Evolutionary conservation across 2,888 invertebrate genomes (phyloP), one percentile per base, ranked within the genome.

Genomic region (Temnothorax unifasciatus): DNA sequence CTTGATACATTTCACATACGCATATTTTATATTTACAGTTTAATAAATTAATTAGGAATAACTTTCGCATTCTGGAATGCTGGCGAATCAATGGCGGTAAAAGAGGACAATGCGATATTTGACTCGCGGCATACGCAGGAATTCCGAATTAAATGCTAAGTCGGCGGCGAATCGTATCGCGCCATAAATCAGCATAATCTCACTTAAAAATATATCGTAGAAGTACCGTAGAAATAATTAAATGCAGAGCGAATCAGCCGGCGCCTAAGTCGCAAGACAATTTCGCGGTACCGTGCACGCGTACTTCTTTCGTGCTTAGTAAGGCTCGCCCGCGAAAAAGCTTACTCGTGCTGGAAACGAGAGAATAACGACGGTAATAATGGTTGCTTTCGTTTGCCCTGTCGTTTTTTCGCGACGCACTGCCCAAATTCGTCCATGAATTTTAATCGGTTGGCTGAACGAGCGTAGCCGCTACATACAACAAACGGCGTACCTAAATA

Each of bases 371-470:
- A 87, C 29, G 52, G 52, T 81, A 84, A 81, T 63, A 82, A 73
- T 50, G 57, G 54, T 66, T 29, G 50, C 50, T 44, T 44, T 6
- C 59, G 11, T 38, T 54, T 29, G 47, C 38, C 29, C 25, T 18
- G 29, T 38, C 34, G 21, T 41, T 21, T 76, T 82, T 41, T 66
- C 63, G 61, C 3, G 66, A 73, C 57, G 63, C 74, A 71, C 18
- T n/a, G 68, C 25, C 25, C 66, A 50, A 77, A 61, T 57, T 5
- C 61, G 54, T 41, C 64, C 82, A 77, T 89, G 89, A 88, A 88
- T 88, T 88, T 88, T 89, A 88, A 89, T 71, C 85, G 75, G 74
- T 8, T 63, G 82, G 68, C 44, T 64, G 76, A 41, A 52, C 76
- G 81, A 68, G 38, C 68, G 59, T 13, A 9, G 34, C 59, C 44